A percentile compares a stretch with the other conserved stretches of the same genome.
These are phyloP conservation scores for Noturus placidus DNA, from an alignment of 2,113 vertebrate species.

Conservation along the genomic window DNA sequence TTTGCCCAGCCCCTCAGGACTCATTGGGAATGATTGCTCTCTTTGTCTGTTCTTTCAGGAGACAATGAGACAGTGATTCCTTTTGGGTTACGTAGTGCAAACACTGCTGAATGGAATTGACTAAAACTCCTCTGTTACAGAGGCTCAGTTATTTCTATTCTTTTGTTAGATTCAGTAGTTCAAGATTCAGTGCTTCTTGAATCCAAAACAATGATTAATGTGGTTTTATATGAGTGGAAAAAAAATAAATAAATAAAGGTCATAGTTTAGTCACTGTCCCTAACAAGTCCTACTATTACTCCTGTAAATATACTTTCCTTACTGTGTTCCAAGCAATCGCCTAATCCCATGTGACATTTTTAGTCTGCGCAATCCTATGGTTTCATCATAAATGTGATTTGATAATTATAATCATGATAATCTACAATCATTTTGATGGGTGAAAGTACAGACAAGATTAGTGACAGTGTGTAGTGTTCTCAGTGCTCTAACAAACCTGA, in stretches of 20 bases:
- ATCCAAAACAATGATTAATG: neutral
- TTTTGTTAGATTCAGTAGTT: neutral
- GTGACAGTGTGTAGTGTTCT: neutral
- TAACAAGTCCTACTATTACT: neutral
- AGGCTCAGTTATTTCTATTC: constrained; percentile 14
- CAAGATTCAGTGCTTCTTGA: neutral
- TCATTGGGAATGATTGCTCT: constrained; percentile 50
- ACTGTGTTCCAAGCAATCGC: neutral
- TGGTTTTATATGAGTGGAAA: neutral
- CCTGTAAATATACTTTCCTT: neutral
- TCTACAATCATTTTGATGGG: neutral
- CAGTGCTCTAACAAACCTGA: neutral
- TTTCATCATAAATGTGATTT: neutral
- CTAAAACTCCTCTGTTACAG: constrained; percentile 27
- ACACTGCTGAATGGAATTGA: constrained; percentile 19
- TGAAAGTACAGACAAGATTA: neutral
- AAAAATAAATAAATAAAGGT: neutral
- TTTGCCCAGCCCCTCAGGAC: neutral
- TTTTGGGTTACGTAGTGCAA: constrained; percentile 21
- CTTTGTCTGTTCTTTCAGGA: constrained; percentile 54
- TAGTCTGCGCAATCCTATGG: too few relatives aligned
- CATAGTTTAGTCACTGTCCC: neutral
- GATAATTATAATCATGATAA: neutral
- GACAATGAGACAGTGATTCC: constrained; percentile 55
- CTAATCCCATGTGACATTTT: neutral